A percentile compares a stretch with the other conserved stretches of the same genome.
phyloP scores from a whole-genome alignment of 2,888 invertebrate genomes.

The Rhagonycha lutea region DNA sequence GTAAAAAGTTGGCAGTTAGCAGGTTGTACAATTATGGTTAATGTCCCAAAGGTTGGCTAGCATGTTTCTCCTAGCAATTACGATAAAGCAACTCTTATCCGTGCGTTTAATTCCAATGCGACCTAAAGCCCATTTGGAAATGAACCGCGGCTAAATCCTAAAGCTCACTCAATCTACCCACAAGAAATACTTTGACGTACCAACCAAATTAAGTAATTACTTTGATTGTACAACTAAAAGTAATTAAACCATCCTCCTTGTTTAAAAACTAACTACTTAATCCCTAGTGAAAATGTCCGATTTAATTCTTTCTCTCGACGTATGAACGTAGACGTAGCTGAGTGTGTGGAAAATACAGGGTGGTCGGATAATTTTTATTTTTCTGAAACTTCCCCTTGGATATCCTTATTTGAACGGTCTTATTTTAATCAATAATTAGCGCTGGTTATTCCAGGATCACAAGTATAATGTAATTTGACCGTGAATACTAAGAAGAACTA shows the following conservation, averaged over 20 bases:
- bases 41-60: conserved; percentile 6
- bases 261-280: neutral
- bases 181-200: conserved; percentile 22
- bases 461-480: too few relatives aligned
- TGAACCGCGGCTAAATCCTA: conserved; percentile 32
- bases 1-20: conserved; percentile 21
- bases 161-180: conserved; percentile 15
- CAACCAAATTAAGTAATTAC: conserved; percentile 32
- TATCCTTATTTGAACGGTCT: too few relatives aligned
- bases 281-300: neutral
- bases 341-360: too few relatives aligned
- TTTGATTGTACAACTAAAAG: conserved; percentile 18
- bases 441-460: too few relatives aligned
- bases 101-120: conserved; percentile 31
- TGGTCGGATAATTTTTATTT: too few relatives aligned
- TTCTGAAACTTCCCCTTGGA: too few relatives aligned
- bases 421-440: too few relatives aligned
- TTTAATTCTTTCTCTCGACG: neutral
- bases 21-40: conserved; percentile 23
- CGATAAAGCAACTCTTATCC: conserved; percentile 36
- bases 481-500: too few relatives aligned
- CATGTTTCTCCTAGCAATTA: conserved; percentile 27
- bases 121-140: conserved; percentile 33
- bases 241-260: conserved; percentile 5
- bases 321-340: too few relatives aligned